Evolutionary conservation across 92 coral and sea anemone genomes (phyloP), one percentile per base, ranked within the genome.

Genomic region (Actinostola sp.): DNA sequence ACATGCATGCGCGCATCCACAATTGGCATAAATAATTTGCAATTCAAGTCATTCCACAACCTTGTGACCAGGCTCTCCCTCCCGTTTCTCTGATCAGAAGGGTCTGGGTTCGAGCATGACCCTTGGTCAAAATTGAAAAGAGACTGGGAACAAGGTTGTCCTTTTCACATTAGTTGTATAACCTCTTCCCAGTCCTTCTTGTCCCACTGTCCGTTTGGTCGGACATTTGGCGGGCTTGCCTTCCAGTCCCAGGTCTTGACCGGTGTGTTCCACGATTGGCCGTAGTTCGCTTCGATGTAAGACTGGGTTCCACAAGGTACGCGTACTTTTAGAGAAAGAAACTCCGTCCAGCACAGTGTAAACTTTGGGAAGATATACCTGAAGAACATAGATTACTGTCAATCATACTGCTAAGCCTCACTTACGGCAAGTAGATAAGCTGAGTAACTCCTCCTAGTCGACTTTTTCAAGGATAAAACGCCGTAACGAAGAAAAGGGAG

Each of bases 161-260:
- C 49, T 57, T 48, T 16, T 81, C 78, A 86, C 58, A 91, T 81
- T 35, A 83, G 82, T 61, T 95, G 99, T 39, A 95, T 88, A 9
- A 95, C 99, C 69, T 95, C 89, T 24, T 67, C 78, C 97, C 95
- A 91, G 68, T 95, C 99, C 31, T 86, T 86, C 69, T 91, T 88
- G 65, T 89, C 91, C 99, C 99, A 95, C 68, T 56, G 75, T 41
- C 99, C 99, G 60, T 95, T 95, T 53, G 91, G 96, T 59, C 85
- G 82, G 3, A 95, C 99, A 74, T 92, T 95, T 14, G 98, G 90
- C 23, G 99, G 99, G 58, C 99, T 95, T 72, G 77, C 82, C 44
- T 95, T 95, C 99, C 99, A 95, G 85, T 95, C 88, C 99, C 99
- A 95, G 30, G 68, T 82, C 61, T 89, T 95, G 67, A 95, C 88